These are phyloP conservation scores for Bostrychus sinensis DNA, from an alignment of 2,113 vertebrate genomes.

Conservation along the genomic window DNA sequence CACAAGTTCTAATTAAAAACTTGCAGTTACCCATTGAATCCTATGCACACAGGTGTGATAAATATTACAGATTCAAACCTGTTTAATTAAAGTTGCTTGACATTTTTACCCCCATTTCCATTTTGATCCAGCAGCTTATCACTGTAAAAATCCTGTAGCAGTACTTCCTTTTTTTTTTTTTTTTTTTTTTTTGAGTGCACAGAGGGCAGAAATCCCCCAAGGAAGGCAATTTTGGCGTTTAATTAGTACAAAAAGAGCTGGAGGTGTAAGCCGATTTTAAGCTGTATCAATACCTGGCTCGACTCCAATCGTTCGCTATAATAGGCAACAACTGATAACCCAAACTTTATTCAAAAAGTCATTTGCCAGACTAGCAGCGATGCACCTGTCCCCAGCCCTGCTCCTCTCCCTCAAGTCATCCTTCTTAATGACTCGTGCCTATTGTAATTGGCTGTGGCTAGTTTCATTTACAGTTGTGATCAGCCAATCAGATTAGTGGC, in stretches of 20 bases:
- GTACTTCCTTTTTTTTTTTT: constrained; percentile 4
- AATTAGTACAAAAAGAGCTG: constrained; percentile 53
- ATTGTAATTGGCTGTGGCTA: constrained; percentile 73
- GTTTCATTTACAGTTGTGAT: constrained; percentile 76
- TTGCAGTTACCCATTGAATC: neutral
- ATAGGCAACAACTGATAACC: constrained; percentile 64
- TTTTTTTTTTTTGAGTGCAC: neutral
- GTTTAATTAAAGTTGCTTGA: constrained; percentile 17
- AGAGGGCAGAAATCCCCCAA: constrained; percentile 25
- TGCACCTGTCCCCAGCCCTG: constrained; percentile 68
- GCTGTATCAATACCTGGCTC: constrained; percentile 38
- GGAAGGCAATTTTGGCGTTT: constrained; percentile 34
- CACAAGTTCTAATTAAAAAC: neutral
- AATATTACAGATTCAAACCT: constrained; percentile 8
- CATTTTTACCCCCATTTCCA: neutral
- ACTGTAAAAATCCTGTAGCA: constrained; percentile 16
- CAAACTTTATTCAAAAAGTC: constrained; percentile 69
- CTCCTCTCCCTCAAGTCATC: constrained; percentile 70
- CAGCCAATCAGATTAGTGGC: constrained; percentile 73
- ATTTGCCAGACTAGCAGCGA: constrained; percentile 67
- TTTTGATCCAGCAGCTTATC: constrained; percentile 29
- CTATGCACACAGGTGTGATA: neutral
- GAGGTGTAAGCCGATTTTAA: constrained; percentile 22
- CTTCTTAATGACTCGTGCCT: constrained; percentile 68
- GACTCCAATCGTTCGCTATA: constrained; percentile 45